Evolutionary conservation across 2,888 invertebrate genomes (phyloP), one percentile per base, ranked within the genome.

Genomic region (Acronicta alni): DNA sequence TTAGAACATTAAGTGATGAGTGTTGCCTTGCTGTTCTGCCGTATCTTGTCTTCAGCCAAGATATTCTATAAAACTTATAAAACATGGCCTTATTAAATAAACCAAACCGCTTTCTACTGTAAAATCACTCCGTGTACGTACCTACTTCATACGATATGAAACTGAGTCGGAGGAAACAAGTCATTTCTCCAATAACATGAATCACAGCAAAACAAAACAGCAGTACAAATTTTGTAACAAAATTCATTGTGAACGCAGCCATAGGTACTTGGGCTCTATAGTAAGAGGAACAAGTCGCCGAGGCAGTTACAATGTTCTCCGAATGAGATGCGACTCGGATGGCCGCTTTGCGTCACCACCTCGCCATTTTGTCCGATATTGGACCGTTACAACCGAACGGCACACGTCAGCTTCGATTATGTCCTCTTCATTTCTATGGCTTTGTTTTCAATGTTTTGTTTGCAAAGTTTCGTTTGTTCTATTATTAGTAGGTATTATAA

Each of bases 341-440:
- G 87, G 88, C 84, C 86, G 86, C 86, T 87, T 83, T 85, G 90
- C 80, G 89, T 81, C 89, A 65, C 82, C 72, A 77, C 69, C 76
- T 74, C 72, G 77, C 83, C 82, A 83, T 88, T 30, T 86, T 81
- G 69, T 72, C 73, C 78, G 82, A 85, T 85, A 89, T 88, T 87
- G 85, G 81, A 81, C 85, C 73, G 80, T 79, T 79, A 80, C 71
- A 57, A 55, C 47, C 57, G 77, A 72, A 67, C 66, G 67, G 78
- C 77, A 76, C 70, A 72, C 75, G 79, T 81, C 80, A 76, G 77
- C 79, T 78, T 79, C 79, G 75, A 80, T 81, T 83, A 79, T 71
- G 64, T 67, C 57, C 67, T 47, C 66, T 60, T 52, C 60, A 62
- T 68, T 73, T 26, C 55, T 58, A 69, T 38, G 68, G 67, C 57